Evolutionary conservation across 2,888 invertebrate genomes (phyloP).

Genomic region (Chironomus tentans): DNA sequence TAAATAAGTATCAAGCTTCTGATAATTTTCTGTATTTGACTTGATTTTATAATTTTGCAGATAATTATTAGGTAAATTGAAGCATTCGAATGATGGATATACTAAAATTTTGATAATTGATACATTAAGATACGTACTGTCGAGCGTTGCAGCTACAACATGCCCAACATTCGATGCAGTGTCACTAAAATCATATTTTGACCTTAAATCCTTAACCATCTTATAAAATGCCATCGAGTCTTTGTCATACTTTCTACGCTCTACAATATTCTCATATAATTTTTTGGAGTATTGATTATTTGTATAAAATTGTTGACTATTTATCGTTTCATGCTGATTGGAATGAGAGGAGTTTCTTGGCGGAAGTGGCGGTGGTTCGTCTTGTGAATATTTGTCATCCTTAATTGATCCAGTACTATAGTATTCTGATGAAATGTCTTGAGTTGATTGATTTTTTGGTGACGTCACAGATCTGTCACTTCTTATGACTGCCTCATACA

Average conservation of each 20-base stretch:
- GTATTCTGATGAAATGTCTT: conserved; percentile 6
- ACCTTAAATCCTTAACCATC: conserved; percentile 71
- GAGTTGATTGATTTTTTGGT: conserved; percentile 39
- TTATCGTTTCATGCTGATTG: neutral
- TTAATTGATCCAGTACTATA: neutral
- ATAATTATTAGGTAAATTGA: conserved; percentile 30
- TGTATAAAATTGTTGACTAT: neutral
- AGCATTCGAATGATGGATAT: conserved; percentile 45
- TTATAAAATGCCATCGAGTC: conserved; percentile 74
- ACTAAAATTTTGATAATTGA: conserved; percentile 87
- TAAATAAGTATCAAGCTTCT: conserved; percentile 44
- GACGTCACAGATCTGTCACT: conserved; percentile 46
- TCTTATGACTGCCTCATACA: conserved; percentile 58
- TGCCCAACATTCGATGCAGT: conserved; percentile 75
- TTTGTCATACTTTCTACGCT: conserved; percentile 58
- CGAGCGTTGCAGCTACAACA: conserved; percentile 78
- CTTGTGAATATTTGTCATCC: neutral
- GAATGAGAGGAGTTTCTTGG: conserved; percentile 45
- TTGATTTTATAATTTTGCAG: neutral
- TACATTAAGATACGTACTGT: conserved; percentile 62
- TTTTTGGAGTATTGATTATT: conserved; percentile 44
- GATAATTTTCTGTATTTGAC: conserved; percentile 32
- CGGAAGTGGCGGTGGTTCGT: conserved; percentile 49
- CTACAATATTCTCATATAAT: conserved; percentile 64
- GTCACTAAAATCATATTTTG: conserved; percentile 66